Evolutionary conservation across 2,888 invertebrate species (phyloP), one percentile per base, ranked within the genome.

Genomic region (Morinoia aosen): DNA sequence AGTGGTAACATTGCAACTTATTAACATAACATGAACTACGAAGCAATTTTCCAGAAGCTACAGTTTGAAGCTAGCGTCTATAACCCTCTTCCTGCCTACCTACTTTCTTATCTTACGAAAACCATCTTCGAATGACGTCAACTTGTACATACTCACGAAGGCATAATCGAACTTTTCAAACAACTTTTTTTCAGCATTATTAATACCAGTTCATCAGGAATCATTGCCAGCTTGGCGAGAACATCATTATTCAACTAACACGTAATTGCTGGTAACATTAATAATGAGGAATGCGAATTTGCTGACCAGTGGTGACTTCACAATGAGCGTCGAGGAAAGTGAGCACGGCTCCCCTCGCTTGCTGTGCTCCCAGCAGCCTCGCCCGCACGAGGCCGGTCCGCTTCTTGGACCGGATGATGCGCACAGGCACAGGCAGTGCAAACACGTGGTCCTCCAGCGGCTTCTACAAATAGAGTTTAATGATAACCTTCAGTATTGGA

Each of bases 291-390:
- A 33, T 8, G 2, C 16, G 25, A 90, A 14, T 90, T 19, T 90
- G 40, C 98, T 98, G 98, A 97, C 98, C 98, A 97, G 97, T 97
- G 96, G 98, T 98, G 97, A 98, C 98, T 98, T 99, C 99, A 97
- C 99, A 99, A 97, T 99, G 99, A 64, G 99, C 99, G 97, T 99
- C 99, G 33, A 99, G 97, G 97, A 99, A 99, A 10, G 99, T 98
- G 95, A 99, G 97, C 16, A 98, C 98, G 97, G 98, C 97, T 33
- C 98, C 99, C 94, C 97, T 97, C 0, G 98, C 98, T 96, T 98
- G 97, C 95, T 97, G 97, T 0, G 98, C 98, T 93, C 99, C 99
- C 97, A 98, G 97, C 76, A 99, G 97, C 96, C 99, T 98, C 0
- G 99, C 99, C 96, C 98, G 98, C 58, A 99, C 98, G 91, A 99